A percentile compares a stretch with the other conserved stretches of the same genome.
phyloP scores from a whole-genome alignment of 2,113 vertebrate species.

The Chionis minor region DNA sequence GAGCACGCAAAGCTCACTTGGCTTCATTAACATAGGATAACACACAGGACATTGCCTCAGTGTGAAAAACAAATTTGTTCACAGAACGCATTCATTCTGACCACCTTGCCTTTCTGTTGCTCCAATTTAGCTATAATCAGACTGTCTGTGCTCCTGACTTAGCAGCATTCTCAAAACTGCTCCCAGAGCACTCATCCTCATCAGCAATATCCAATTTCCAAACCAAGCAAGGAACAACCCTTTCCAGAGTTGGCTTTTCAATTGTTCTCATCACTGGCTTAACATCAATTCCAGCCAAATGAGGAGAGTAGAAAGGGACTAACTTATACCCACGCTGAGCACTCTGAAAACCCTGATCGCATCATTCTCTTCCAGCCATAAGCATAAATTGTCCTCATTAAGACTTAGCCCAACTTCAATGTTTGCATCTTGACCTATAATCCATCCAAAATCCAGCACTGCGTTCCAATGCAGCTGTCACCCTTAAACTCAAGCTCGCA shows the following conservation, averaged over 20 bases:
- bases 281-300: not conserved
- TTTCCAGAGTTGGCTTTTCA: not conserved
- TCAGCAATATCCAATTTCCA: not conserved
- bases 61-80: not conserved
- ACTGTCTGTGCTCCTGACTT: not conserved
- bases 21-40: not conserved
- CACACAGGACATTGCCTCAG: not conserved
- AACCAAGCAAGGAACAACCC: not conserved
- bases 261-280: not conserved
- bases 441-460: not conserved
- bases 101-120: not conserved
- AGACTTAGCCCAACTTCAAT: not conserved
- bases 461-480: not conserved
- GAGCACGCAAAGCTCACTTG: not conserved
- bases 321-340: not conserved
- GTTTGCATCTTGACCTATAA: not conserved
- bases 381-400: constrained; percentile 12
- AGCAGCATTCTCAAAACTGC: not conserved
- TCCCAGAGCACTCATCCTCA: constrained; percentile 28
- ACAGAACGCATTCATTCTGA: not conserved
- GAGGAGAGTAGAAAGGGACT: not conserved
- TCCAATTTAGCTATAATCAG: not conserved
- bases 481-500: not conserved
- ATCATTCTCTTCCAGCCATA: not conserved
- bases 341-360: not conserved